These are phyloP conservation scores for Trematomus loennbergii DNA, from an alignment of 2,113 vertebrate species.

Conservation along the genomic window DNA sequence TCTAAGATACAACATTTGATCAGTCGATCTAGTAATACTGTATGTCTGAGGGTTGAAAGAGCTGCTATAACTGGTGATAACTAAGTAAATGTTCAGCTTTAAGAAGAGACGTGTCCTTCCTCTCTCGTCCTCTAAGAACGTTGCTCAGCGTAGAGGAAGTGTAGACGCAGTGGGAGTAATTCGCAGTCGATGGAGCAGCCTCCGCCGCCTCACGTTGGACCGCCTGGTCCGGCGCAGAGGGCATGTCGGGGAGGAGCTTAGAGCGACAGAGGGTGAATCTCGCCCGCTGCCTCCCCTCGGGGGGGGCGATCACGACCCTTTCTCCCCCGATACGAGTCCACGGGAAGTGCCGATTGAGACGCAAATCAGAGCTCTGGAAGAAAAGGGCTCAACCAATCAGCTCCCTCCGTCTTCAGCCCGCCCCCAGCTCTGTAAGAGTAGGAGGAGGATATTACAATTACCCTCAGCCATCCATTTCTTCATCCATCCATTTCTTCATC, in stretches of 20 bases:
- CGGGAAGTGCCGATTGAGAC: constrained; percentile 57
- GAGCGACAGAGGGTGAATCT: constrained; percentile 13
- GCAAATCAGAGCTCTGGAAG: constrained; percentile 50
- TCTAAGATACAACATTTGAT: too few relatives aligned
- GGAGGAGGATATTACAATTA: not conserved
- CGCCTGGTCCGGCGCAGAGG: constrained; percentile 49
- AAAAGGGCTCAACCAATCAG: constrained; percentile 67
- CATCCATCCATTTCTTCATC: not conserved
- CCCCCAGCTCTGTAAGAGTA: constrained; percentile 67
- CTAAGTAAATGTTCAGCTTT: not conserved
- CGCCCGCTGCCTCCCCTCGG: constrained; percentile 25
- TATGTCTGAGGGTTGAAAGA: not conserved
- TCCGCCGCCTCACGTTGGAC: constrained; percentile 64
- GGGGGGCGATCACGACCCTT: constrained; percentile 11
- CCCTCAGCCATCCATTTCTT: constrained; percentile 1
- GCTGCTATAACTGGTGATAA: not conserved
- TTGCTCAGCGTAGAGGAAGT: constrained; percentile 17
- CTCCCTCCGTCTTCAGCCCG: constrained; percentile 56
- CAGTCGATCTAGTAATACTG: too few relatives aligned
- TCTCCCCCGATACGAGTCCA: constrained; percentile 62
- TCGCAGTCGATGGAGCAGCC: constrained; percentile 62
- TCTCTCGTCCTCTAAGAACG: constrained; percentile 51
- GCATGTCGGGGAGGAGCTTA: constrained; percentile 61
- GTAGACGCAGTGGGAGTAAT: not conserved
- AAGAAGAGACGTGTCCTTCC: not conserved